Percentiles rank a stretch among this genome's conserved stretches.
Conservation (phyloP, 2,888 invertebrate genomes). For the Cephus spinipes region DNA sequence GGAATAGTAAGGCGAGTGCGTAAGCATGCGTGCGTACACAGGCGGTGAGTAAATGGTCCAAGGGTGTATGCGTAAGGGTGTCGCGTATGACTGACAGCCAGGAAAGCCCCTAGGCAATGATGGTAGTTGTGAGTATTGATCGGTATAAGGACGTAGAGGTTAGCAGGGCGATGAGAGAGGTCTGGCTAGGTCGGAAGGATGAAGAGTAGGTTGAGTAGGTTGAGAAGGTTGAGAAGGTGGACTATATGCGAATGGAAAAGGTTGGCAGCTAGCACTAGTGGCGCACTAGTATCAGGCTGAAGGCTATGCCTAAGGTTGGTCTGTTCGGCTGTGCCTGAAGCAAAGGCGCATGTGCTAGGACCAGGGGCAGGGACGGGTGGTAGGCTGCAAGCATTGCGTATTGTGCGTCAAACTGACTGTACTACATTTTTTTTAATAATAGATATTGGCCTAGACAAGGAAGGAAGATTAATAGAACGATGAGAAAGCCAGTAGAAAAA, state of each 20-base stretch:
- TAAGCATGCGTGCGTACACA: no score
- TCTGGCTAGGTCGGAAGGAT: no score
- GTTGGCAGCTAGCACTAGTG: background rate
- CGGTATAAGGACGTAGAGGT: conserved; percentile 40
- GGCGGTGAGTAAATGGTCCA: no score
- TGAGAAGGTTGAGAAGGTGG: no score
- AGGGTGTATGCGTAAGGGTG: no score
- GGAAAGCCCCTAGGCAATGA: conserved; percentile 9
- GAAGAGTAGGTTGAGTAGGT: no score
- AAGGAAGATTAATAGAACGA: background rate
- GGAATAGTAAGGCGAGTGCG: no score
- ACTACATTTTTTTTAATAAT: background rate
- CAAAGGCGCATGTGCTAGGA: background rate
- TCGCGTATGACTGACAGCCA: no score
- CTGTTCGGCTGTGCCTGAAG: background rate
- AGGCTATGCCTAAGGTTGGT: background rate
- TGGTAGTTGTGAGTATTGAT: conserved; percentile 41
- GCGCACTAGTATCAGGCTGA: background rate
- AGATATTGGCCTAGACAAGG: background rate
- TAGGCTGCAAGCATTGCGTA: background rate
- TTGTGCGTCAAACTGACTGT: background rate
- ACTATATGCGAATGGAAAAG: background rate
- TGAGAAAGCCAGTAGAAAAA: background rate
- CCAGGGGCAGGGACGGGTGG: background rate
- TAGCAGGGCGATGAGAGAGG: conserved; percentile 25